Percentiles rank a stretch among this genome's conserved stretches.
Conservation (phyloP, 1,140 invertebrate genomes). For the Drosophila guanche region DNA sequence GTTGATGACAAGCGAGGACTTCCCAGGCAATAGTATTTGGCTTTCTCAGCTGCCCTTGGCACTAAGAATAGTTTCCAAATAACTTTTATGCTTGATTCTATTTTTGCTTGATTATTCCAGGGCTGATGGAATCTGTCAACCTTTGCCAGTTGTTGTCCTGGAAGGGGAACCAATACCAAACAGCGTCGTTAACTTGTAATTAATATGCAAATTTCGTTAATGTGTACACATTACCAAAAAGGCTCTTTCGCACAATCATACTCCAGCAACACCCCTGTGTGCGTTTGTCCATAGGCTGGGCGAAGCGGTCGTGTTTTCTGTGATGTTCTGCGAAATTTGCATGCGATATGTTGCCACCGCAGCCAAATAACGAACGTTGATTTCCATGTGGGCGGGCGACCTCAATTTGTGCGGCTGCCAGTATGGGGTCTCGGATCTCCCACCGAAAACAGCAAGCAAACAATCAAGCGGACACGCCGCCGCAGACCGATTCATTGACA, state of each 20-base stretch:
- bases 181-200: conserved; percentile 69
- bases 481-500: conserved; percentile 31
- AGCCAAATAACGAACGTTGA: conserved; percentile 19
- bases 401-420: conserved; percentile 51
- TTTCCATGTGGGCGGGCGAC: conserved; percentile 32
- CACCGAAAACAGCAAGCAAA: conserved; percentile 31
- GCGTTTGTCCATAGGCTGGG: not conserved
- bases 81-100: too few species aligned
- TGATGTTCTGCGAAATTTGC: conserved; percentile 48
- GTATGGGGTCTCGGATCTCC: conserved; percentile 8
- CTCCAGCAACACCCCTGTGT: conserved; percentile 4
- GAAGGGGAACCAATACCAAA: conserved; percentile 22
- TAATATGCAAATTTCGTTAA: conserved; percentile 78
- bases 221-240: conserved; percentile 53
- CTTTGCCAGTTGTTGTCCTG: too few species aligned
- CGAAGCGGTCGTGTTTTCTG: not conserved
- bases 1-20: too few species aligned
- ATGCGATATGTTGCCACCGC: conserved; percentile 37
- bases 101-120: too few species aligned
- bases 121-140: too few species aligned
- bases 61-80: too few species aligned
- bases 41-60: too few species aligned
- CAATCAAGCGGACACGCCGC: conserved; percentile 16
- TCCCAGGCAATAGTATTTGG: too few species aligned
- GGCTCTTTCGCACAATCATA: not conserved